Conservation (phyloP, 2,888 invertebrate species). For the Drosophila birchii region DNA sequence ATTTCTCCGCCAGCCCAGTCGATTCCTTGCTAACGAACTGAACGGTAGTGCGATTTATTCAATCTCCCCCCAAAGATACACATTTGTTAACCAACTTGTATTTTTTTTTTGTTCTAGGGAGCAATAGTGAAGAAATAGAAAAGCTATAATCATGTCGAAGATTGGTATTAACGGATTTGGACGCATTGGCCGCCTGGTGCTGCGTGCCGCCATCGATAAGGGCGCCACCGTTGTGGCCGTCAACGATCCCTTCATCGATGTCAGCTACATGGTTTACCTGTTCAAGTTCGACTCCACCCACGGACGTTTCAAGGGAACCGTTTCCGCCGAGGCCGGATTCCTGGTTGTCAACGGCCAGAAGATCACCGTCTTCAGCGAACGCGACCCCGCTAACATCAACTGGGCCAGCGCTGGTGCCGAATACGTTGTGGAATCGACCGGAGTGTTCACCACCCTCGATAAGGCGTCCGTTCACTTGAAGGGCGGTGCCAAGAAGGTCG, state of each 20-base stretch:
- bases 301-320: slow-evolving; percentile 96
- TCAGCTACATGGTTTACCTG: slow-evolving; percentile 99
- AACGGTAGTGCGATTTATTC: slow-evolving; percentile 43
- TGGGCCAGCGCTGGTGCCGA: slow-evolving; percentile 92
- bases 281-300: slow-evolving; percentile 99
- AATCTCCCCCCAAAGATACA: background rate
- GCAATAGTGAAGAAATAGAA: slow-evolving; percentile 16
- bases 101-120: slow-evolving; percentile 47
- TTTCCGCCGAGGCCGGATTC: slow-evolving; percentile 90
- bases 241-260: slow-evolving; percentile 98
- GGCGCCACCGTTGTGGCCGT: slow-evolving; percentile 95
- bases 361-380: slow-evolving; percentile 87
- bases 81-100: slow-evolving; percentile 3
- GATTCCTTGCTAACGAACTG: slow-evolving; percentile 56
- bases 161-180: slow-evolving; percentile 99
- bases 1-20: slow-evolving; percentile 40
- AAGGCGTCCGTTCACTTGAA: slow-evolving; percentile 96
- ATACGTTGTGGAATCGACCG: slow-evolving; percentile 99
- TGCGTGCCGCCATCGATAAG: slow-evolving; percentile 86
- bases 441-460: slow-evolving; percentile 98
- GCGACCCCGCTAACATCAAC: slow-evolving; percentile 81
- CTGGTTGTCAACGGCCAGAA: slow-evolving; percentile 95
- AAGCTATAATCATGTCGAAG: slow-evolving; percentile 83
- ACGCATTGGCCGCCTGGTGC: slow-evolving; percentile 93
- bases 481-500: slow-evolving; percentile 98